Conservation (phyloP, 2,888 invertebrate species). For the Agrotis segetum region DNA sequence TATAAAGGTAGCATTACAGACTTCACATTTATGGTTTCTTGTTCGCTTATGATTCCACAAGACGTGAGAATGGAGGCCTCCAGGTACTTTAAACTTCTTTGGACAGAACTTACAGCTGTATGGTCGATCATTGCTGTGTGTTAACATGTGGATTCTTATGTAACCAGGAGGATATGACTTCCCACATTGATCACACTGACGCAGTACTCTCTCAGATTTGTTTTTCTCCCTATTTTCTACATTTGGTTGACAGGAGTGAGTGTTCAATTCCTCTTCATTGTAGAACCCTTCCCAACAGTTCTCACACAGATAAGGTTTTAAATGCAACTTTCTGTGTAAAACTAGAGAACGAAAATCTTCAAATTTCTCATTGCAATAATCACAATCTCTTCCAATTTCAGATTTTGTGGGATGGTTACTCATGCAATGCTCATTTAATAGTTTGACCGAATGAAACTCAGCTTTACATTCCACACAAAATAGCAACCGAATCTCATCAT, state of each 20-base stretch:
- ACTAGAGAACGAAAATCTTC: slow-evolving; percentile 85
- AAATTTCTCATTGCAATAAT: slow-evolving; percentile 87
- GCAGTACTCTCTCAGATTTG: slow-evolving; percentile 75
- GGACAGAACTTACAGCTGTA: slow-evolving; percentile 88
- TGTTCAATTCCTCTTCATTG: slow-evolving; percentile 72
- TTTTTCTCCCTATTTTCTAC: slow-evolving; percentile 73
- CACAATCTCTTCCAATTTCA: slow-evolving; percentile 82
- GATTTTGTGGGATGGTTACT: slow-evolving; percentile 81
- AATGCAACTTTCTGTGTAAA: slow-evolving; percentile 83
- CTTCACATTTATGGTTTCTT: slow-evolving; percentile 86
- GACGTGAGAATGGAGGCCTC: slow-evolving; percentile 85
- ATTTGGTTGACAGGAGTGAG: slow-evolving; percentile 82
- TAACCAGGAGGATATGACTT: slow-evolving; percentile 88
- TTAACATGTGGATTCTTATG: slow-evolving; percentile 87
- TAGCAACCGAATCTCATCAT: slow-evolving; percentile 69
- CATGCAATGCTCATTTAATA: slow-evolving; percentile 80
- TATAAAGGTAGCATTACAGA: slow-evolving; percentile 87
- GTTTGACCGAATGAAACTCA: slow-evolving; percentile 76
- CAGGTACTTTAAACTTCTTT: slow-evolving; percentile 88
- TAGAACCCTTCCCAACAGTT: slow-evolving; percentile 88
- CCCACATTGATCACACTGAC: slow-evolving; percentile 88
- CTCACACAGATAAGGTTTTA: slow-evolving; percentile 85
- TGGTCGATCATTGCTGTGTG: slow-evolving; percentile 82
- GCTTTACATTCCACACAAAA: slow-evolving; percentile 87
- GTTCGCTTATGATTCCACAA: slow-evolving; percentile 88